These are phyloP conservation scores for Brachirus orientalis DNA, from an alignment of 2,113 vertebrate species.

Conservation along the genomic window DNA sequence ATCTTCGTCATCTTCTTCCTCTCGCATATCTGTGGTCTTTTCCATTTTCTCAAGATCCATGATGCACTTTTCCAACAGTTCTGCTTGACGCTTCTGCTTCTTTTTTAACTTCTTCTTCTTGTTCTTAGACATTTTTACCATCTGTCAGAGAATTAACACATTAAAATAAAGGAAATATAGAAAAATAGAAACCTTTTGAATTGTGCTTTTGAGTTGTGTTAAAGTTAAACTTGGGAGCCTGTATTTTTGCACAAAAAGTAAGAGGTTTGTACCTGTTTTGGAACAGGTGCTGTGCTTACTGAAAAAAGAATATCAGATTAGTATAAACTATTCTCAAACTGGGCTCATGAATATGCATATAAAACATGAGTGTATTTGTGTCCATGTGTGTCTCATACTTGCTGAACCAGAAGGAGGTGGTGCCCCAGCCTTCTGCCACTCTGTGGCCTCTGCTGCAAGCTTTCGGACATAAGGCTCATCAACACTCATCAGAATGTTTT, in stretches of 20 bases:
- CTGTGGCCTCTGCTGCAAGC: constrained; percentile 94
- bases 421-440: constrained; percentile 96
- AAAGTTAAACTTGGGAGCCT: neutral
- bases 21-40: constrained; percentile 79
- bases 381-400: constrained; percentile 77
- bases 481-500: constrained; percentile 95
- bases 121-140: constrained; percentile 97
- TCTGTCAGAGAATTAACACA: constrained; percentile 66
- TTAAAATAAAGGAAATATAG: neutral
- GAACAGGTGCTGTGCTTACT: constrained; percentile 98
- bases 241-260: neutral
- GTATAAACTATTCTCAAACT: constrained; percentile 6
- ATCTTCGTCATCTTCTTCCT: constrained; percentile 84
- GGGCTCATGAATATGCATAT: constrained; percentile 5
- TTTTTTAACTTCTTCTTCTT: constrained; percentile 99
- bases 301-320: constrained; percentile 63
- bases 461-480: constrained; percentile 92
- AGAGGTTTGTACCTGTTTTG: constrained; percentile 88
- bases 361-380: neutral
- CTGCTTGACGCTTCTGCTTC: constrained; percentile 97
- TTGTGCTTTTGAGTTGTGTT: neutral
- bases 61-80: constrained; percentile 95
- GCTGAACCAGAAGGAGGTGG: constrained; percentile 97
- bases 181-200: no score
- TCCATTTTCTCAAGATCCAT: constrained; percentile 95